phyloP scores from a whole-genome alignment of 2,797 vertebrate species.

The Lagocephalus sceleratus region DNA sequence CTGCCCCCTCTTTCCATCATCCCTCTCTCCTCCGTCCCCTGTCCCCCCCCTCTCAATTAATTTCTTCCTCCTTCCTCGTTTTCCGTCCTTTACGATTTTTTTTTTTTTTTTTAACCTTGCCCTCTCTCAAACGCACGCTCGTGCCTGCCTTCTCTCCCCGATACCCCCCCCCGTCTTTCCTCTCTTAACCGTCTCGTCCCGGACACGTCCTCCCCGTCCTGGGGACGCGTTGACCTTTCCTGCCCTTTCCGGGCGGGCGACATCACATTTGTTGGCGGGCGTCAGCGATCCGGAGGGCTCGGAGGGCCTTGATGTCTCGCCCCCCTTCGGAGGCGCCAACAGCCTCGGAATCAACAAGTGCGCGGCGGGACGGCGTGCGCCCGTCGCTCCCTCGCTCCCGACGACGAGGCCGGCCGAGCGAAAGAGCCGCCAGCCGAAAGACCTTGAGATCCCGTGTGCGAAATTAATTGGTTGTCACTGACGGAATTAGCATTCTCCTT shows the following conservation, averaged over 20 bases:
- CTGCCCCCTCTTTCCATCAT: constrained; percentile 32
- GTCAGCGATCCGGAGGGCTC: constrained; percentile 32
- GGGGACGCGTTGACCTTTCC: constrained; percentile 65
- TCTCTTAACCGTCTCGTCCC: constrained; percentile 60
- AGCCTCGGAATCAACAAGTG: constrained; percentile 68
- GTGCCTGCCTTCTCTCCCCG: constrained; percentile 9
- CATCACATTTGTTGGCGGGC: constrained; percentile 37
- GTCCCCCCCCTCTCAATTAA: constrained; percentile 65
- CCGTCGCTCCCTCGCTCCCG: constrained; percentile 51
- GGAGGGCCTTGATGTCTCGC: no score
- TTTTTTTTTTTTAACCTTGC: constrained; percentile 61
- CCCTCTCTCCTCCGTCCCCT: constrained; percentile 47
- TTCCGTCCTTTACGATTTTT: constrained; percentile 68
- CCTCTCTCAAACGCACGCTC: constrained; percentile 32
- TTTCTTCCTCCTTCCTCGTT: constrained; percentile 70
- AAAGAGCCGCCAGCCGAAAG: constrained; percentile 66
- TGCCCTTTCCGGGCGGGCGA: constrained; percentile 56
- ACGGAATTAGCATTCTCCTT: constrained; percentile 76
- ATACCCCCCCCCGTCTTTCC: constrained; percentile 14
- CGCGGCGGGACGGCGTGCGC: constrained; percentile 39
- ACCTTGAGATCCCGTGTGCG: constrained; percentile 69
- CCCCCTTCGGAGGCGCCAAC: no score
- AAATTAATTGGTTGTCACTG: constrained; percentile 78
- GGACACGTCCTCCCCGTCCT: constrained; percentile 63
- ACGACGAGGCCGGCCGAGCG: constrained; percentile 53